These are phyloP conservation scores for Sebastes goodei DNA, from an alignment of 2,797 vertebrate genomes.

Conservation along the genomic window DNA sequence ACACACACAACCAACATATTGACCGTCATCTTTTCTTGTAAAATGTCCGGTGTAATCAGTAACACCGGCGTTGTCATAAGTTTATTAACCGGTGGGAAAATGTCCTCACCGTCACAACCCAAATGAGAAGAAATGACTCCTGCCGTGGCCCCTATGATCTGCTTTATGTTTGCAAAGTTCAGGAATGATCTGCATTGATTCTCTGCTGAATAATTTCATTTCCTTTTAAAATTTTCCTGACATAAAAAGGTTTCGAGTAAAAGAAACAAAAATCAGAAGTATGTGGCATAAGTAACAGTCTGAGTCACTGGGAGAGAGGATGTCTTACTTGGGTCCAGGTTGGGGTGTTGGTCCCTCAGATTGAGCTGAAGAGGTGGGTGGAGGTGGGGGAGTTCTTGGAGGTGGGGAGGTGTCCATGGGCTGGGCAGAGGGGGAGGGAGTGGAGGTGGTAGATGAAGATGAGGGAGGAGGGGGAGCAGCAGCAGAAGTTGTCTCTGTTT, in stretches of 20 bases:
- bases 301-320: rapidly evolving
- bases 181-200: background rate
- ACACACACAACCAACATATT: too few relatives aligned
- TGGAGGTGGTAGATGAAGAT: constrained; percentile 77
- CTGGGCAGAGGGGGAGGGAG: constrained; percentile 78
- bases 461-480: constrained; percentile 62
- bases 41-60: too few relatives aligned
- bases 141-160: background rate
- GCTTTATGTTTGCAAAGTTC: background rate
- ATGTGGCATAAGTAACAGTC: background rate
- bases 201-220: background rate
- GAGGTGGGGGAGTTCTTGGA: constrained; percentile 76
- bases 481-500: constrained; percentile 64
- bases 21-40: too few relatives aligned
- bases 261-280: background rate
- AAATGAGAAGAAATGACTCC: background rate
- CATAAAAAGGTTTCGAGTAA: background rate
- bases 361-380: constrained; percentile 74
- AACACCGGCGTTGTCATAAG: too few relatives aligned
- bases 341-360: constrained; percentile 78
- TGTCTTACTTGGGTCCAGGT: constrained; percentile 81
- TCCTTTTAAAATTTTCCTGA: background rate
- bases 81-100: too few relatives aligned
- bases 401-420: constrained; percentile 83
- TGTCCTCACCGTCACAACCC: too few relatives aligned